A percentile compares a stretch with the other conserved stretches of the same genome.
phyloP scores from a whole-genome alignment of 2,113 vertebrate genomes.

The Malurus cyaneus region DNA sequence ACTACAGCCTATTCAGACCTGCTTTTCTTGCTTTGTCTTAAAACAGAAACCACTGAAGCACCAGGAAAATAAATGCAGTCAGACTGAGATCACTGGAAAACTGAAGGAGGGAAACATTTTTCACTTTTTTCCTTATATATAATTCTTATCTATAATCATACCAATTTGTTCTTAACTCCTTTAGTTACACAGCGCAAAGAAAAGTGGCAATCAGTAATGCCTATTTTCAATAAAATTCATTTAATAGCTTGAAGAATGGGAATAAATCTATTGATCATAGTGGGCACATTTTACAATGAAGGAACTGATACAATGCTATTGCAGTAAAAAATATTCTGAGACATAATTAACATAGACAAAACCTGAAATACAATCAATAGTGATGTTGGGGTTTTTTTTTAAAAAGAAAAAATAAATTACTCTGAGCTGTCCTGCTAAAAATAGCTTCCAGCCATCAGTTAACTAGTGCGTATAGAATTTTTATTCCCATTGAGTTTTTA shows the following conservation, averaged over 20 bases:
- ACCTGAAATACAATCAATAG: slow-evolving; percentile 63
- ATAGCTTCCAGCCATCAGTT: slow-evolving; percentile 66
- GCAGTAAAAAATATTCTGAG: slow-evolving; percentile 40
- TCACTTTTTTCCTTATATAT: neutral
- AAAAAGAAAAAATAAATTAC: slow-evolving; percentile 63
- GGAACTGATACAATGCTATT: neutral
- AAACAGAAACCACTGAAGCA: neutral
- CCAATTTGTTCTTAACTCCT: neutral
- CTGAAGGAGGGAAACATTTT: neutral
- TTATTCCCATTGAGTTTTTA: slow-evolving; percentile 66
- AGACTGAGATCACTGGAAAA: neutral
- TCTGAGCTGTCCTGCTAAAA: slow-evolving; percentile 61
- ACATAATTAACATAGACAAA: slow-evolving; percentile 38
- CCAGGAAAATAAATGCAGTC: neutral
- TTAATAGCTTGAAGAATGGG: slow-evolving; percentile 31
- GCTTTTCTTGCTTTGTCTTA: neutral
- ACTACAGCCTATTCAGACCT: neutral
- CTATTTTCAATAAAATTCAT: slow-evolving; percentile 19
- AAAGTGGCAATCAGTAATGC: slow-evolving; percentile 18
- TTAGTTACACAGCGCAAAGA: neutral
- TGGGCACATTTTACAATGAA: neutral
- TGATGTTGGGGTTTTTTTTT: neutral
- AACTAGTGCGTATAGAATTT: slow-evolving; percentile 56
- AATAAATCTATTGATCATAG: slow-evolving; percentile 18
- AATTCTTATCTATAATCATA: neutral